Percentiles rank a stretch among this genome's conserved stretches.
These are phyloP conservation scores for Torymus auratus DNA, from an alignment of 2,888 invertebrate species.

Conservation along the genomic window DNA sequence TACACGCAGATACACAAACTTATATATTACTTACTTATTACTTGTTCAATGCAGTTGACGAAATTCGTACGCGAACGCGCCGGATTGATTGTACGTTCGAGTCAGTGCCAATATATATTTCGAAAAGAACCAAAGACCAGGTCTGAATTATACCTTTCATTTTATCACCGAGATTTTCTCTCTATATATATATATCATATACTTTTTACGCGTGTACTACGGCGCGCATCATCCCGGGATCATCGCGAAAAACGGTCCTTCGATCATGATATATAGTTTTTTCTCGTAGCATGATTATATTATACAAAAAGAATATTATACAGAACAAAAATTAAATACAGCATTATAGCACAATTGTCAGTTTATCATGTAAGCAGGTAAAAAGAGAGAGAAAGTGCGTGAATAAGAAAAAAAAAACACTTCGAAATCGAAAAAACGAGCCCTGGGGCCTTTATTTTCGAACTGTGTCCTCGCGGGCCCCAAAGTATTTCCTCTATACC, in stretches of 20 bases:
- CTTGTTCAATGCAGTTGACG: background rate
- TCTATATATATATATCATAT: background rate
- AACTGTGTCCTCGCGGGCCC: slow-evolving; percentile 69
- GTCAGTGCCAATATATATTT: slow-evolving; percentile 45
- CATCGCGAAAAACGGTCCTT: background rate
- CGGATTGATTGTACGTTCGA: slow-evolving; percentile 5
- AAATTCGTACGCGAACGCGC: slow-evolving; percentile 2
- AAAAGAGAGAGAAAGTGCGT: slow-evolving; percentile 41
- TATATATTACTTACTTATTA: no score
- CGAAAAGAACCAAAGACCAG: slow-evolving; percentile 6
- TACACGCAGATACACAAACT: no score
- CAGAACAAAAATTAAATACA: slow-evolving; percentile 12
- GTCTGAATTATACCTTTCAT: background rate
- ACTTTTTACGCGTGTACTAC: background rate
- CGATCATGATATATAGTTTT: slow-evolving; percentile 2
- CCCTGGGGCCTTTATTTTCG: slow-evolving; percentile 75
- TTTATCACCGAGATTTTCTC: background rate
- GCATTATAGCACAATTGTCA: slow-evolving; percentile 45
- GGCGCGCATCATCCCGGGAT: background rate
- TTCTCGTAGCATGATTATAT: slow-evolving; percentile 26
- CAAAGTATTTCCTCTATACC: slow-evolving; percentile 60
- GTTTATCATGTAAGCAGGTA: slow-evolving; percentile 44
- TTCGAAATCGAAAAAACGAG: slow-evolving; percentile 66
- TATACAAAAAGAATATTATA: slow-evolving; percentile 11
- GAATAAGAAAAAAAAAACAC: slow-evolving; percentile 24